Conservation (phyloP, 2,113 vertebrate species). For the Sisor rabdophorus region DNA sequence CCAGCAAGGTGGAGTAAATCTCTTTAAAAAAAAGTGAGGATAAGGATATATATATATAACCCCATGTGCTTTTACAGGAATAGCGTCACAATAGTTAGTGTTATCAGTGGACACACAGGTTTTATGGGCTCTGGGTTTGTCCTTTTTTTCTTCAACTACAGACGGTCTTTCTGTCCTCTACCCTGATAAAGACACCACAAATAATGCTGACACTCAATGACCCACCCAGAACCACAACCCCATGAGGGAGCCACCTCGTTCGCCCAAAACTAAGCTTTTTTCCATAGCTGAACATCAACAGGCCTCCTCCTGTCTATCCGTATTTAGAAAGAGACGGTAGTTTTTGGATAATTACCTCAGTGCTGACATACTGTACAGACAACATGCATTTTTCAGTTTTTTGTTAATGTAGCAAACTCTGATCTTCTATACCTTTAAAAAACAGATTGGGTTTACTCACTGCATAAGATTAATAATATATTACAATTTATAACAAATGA, state of each 20-base stretch:
- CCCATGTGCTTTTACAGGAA: slow-evolving; percentile 25
- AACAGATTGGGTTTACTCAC: not conserved
- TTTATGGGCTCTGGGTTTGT: slow-evolving; percentile 70
- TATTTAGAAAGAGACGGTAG: slow-evolving; percentile 5
- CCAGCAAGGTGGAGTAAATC: slow-evolving; percentile 5
- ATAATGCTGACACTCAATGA: slow-evolving; percentile 64
- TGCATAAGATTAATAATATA: not conserved
- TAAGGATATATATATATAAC: slow-evolving; percentile 46
- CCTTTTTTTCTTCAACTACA: slow-evolving; percentile 61
- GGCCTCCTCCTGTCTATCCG: slow-evolving; percentile 2
- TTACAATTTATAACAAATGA: not conserved
- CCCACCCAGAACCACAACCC: slow-evolving; percentile 66
- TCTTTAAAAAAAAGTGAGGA: slow-evolving; percentile 16
- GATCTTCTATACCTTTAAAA: not conserved
- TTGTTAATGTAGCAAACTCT: not conserved
- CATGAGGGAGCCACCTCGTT: slow-evolving; percentile 66
- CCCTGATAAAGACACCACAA: slow-evolving; percentile 70
- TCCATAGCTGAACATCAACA: slow-evolving; percentile 57
- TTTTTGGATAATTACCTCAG: slow-evolving; percentile 29
- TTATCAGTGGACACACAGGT: slow-evolving; percentile 74
- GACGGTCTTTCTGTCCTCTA: slow-evolving; percentile 68
- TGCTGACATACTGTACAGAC: slow-evolving; percentile 23
- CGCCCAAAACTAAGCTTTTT: slow-evolving; percentile 65
- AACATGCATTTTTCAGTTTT: not conserved
- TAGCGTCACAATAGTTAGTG: slow-evolving; percentile 67